phyloP scores from a whole-genome alignment of 1,140 invertebrate genomes.

The Ectropis grisescens region DNA sequence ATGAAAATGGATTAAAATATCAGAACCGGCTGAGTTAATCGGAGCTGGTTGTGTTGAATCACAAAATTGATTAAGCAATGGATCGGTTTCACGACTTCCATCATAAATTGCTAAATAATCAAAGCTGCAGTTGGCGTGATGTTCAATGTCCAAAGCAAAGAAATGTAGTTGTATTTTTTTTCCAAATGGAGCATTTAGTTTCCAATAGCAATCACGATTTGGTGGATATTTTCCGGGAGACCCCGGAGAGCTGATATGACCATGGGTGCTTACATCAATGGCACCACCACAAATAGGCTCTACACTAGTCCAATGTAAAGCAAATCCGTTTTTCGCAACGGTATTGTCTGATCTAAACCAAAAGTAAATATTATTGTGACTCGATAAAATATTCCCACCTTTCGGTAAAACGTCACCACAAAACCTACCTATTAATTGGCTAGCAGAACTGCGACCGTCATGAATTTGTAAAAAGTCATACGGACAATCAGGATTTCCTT shows the following conservation, averaged over 20 bases:
- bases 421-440: conserved; percentile 80
- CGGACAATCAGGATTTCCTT: conserved; percentile 50
- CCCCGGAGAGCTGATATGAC: conserved; percentile 83
- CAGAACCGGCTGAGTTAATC: conserved; percentile 74
- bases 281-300: conserved; percentile 81
- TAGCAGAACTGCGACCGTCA: conserved; percentile 79
- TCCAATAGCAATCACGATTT: conserved; percentile 85
- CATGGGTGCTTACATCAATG: conserved; percentile 72
- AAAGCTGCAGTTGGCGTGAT: conserved; percentile 78
- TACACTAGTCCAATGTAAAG: conserved; percentile 80
- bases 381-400: conserved; percentile 78
- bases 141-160: conserved; percentile 82
- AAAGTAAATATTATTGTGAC: conserved; percentile 80
- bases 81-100: conserved; percentile 60
- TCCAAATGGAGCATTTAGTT: conserved; percentile 74
- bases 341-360: conserved; percentile 84
- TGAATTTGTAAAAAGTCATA: conserved; percentile 80
- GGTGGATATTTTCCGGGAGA: conserved; percentile 86
- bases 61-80: conserved; percentile 77
- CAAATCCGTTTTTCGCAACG: conserved; percentile 75
- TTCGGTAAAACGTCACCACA: conserved; percentile 79
- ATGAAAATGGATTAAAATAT: conserved; percentile 81
- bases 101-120: conserved; percentile 85
- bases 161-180: conserved; percentile 89
- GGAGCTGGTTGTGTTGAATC: conserved; percentile 79